phyloP scores from a whole-genome alignment of 2,113 vertebrate species.

The Thalassarche chlororhynchos region DNA sequence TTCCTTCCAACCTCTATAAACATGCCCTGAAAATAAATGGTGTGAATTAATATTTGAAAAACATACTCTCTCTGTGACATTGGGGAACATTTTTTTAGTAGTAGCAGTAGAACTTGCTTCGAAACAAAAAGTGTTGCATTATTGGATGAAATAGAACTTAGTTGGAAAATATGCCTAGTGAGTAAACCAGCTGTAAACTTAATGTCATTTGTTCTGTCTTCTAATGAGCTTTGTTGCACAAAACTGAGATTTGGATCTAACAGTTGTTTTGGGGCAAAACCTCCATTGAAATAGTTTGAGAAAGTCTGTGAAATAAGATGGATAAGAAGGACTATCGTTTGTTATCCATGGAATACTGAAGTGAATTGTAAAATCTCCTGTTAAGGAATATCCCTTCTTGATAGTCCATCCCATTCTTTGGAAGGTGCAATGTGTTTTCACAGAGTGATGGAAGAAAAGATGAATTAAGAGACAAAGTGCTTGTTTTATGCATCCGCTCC shows the following conservation, averaged over 20 bases:
- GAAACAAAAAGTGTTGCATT: neutral
- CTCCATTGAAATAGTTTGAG: neutral
- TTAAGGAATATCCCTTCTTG: neutral
- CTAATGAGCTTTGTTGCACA: neutral
- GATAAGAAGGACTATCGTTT: neutral
- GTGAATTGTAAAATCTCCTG: neutral
- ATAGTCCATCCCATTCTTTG: neutral
- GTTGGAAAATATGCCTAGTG: neutral
- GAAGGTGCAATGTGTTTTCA: neutral
- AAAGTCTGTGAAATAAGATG: neutral
- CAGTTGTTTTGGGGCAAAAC: neutral
- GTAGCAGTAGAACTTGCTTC: neutral
- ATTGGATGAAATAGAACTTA: neutral
- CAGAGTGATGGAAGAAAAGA: neutral
- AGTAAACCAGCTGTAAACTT: neutral
- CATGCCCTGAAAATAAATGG: slow-evolving; percentile 17
- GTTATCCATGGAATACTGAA: neutral
- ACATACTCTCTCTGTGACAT: neutral
- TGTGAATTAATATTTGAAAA: slow-evolving; percentile 17
- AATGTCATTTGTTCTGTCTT: neutral
- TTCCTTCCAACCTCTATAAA: slow-evolving; percentile 42
- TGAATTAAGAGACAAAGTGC: neutral
- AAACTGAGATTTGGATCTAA: neutral
- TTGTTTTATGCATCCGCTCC: neutral
- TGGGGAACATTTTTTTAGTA: neutral